These are phyloP conservation scores for Apeltes quadracus DNA, from an alignment of 2,113 vertebrate genomes.

Conservation along the genomic window DNA sequence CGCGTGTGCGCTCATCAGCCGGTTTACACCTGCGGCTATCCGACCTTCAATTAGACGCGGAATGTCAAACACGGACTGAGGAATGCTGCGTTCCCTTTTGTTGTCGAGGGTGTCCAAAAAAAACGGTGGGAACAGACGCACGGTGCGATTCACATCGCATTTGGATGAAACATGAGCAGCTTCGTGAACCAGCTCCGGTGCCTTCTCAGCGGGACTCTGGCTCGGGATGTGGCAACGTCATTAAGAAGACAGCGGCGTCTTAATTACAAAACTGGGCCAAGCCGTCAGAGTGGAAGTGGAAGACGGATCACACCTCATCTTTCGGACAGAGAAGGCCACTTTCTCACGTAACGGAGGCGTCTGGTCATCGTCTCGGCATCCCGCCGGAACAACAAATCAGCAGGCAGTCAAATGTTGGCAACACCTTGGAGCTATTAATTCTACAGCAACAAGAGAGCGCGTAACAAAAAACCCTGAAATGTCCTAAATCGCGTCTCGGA, in stretches of 20 bases:
- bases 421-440: conserved; percentile 19
- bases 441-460: conserved; percentile 22
- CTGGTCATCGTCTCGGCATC: conserved; percentile 1
- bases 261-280: conserved; percentile 73
- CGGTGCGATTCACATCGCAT: conserved; percentile 72
- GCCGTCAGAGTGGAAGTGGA: conserved; percentile 62
- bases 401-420: conserved; percentile 35
- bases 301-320: conserved; percentile 43
- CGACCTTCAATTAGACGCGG: conserved; percentile 50
- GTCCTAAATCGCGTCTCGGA: conserved; percentile 61
- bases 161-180: conserved; percentile 74
- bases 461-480: conserved; percentile 47
- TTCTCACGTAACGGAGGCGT: conserved; percentile 31
- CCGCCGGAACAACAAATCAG: conserved; percentile 1
- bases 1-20: too few relatives aligned
- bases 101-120: conserved; percentile 54
- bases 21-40: conserved; percentile 30
- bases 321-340: conserved; percentile 7
- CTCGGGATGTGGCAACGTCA: conserved; percentile 64
- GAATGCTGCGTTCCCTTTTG: conserved; percentile 39
- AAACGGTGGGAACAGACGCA: conserved; percentile 74
- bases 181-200: conserved; percentile 61
- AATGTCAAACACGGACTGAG: conserved; percentile 61
- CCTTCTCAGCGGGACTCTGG: conserved; percentile 68
- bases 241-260: conserved; percentile 64